Conservation (phyloP, 2,888 invertebrate genomes). For the Zele albiditarsus region DNA sequence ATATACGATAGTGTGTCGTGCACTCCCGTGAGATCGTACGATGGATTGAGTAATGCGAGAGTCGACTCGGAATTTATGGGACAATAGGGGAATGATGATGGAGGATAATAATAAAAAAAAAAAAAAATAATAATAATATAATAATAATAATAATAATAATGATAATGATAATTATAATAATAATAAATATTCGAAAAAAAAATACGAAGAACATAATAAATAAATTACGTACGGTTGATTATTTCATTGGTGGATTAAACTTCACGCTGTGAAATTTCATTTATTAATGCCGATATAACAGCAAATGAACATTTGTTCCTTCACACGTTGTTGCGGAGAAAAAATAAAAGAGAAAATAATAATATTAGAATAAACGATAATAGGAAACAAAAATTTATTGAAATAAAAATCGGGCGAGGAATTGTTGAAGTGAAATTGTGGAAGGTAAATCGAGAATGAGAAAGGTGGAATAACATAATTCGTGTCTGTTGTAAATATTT, state of each 20-base stretch:
- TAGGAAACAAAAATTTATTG: background rate
- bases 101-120: background rate
- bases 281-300: slow-evolving; percentile 57
- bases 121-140: slow-evolving; percentile 12
- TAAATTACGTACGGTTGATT: slow-evolving; percentile 8
- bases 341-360: slow-evolving; percentile 34
- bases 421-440: background rate
- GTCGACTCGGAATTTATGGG: background rate
- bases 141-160: background rate
- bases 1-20: slow-evolving; percentile 8
- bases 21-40: slow-evolving; percentile 15
- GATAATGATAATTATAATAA: no score
- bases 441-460: background rate
- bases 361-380: no score
- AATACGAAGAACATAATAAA: slow-evolving; percentile 26
- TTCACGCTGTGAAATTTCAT: slow-evolving; percentile 57
- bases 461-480: background rate
- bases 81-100: background rate
- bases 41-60: slow-evolving; percentile 14
- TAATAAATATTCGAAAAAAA: background rate
- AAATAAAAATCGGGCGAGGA: slow-evolving; percentile 15
- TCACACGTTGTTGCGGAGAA: slow-evolving; percentile 56
- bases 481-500: slow-evolving; percentile 46
- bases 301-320: slow-evolving; percentile 71
- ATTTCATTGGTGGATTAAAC: slow-evolving; percentile 25